Conservation (phyloP, 2,888 invertebrate species). For the Apomyelois bistriatella region DNA sequence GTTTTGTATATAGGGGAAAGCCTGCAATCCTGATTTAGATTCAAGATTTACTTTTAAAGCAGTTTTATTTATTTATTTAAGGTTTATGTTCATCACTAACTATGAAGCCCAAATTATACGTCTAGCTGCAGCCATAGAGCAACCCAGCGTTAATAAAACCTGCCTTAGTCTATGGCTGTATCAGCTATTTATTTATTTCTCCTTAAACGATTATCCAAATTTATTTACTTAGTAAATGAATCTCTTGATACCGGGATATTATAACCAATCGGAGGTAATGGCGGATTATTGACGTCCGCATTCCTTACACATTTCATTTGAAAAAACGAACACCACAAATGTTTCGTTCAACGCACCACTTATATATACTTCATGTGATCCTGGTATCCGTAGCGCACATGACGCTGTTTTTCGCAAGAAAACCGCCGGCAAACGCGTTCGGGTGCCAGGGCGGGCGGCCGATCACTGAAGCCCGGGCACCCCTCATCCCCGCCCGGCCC, state of each 20-base stretch:
- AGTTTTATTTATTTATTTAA: background rate
- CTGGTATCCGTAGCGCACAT: slow-evolving; percentile 38
- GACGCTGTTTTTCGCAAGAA: slow-evolving; percentile 31
- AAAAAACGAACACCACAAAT: slow-evolving; percentile 38
- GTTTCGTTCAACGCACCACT: slow-evolving; percentile 37
- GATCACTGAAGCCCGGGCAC: slow-evolving; percentile 62
- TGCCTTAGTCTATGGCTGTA: too few relatives aligned
- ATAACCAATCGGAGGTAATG: slow-evolving; percentile 35
- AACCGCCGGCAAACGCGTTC: slow-evolving; percentile 45
- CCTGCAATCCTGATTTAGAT: background rate
- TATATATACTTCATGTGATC: slow-evolving; percentile 37
- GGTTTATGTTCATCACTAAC: background rate
- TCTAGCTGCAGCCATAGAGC: too few relatives aligned
- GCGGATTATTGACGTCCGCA: slow-evolving; percentile 11
- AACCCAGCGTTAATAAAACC: too few relatives aligned
- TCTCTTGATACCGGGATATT: slow-evolving; percentile 33
- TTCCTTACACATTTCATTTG: slow-evolving; percentile 16
- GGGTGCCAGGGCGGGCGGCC: slow-evolving; percentile 64
- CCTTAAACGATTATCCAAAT: too few relatives aligned
- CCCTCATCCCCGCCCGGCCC: slow-evolving; percentile 37
- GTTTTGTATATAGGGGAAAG: background rate
- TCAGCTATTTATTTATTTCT: too few relatives aligned
- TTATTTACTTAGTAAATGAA: slow-evolving; percentile 22
- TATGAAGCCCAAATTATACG: too few relatives aligned
- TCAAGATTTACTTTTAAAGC: background rate